phyloP scores from a whole-genome alignment of 2,113 vertebrate genomes.

The Malurus elegans region DNA sequence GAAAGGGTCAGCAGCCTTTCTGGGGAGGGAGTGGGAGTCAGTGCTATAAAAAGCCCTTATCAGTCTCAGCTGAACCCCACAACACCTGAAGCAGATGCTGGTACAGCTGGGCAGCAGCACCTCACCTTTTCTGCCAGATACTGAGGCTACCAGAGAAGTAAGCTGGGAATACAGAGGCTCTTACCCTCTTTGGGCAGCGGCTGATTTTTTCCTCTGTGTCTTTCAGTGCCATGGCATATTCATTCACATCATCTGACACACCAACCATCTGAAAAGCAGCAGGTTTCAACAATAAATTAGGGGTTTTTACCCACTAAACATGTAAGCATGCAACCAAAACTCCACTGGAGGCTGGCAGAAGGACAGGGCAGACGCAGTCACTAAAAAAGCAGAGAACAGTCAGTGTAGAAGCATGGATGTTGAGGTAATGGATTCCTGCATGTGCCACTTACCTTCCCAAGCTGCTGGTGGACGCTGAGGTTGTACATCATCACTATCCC shows the following conservation, averaged over 20 bases:
- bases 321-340: not conserved
- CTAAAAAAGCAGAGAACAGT: not conserved
- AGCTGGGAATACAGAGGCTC: not conserved
- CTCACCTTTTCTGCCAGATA: not conserved
- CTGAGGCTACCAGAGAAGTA: not conserved
- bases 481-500: constrained; percentile 98
- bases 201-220: constrained; percentile 96
- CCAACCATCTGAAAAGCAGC: constrained; percentile 90
- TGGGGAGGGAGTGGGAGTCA: not conserved
- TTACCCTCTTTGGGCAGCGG: constrained; percentile 86
- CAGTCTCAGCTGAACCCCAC: not conserved
- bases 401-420: accelerated
- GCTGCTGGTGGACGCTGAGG: constrained; percentile 96
- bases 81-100: not conserved
- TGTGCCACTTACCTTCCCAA: constrained; percentile 84
- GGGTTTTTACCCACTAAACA: not conserved
- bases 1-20: not conserved
- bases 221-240: constrained; percentile 92
- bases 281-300: not conserved
- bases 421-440: not conserved
- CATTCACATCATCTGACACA: constrained; percentile 94
- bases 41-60: not conserved
- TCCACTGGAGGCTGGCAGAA: accelerated
- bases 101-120: not conserved
- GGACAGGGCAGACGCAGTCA: not conserved